Conservation (phyloP, 2,888 invertebrate genomes). For the Cheilosia vulpina region DNA sequence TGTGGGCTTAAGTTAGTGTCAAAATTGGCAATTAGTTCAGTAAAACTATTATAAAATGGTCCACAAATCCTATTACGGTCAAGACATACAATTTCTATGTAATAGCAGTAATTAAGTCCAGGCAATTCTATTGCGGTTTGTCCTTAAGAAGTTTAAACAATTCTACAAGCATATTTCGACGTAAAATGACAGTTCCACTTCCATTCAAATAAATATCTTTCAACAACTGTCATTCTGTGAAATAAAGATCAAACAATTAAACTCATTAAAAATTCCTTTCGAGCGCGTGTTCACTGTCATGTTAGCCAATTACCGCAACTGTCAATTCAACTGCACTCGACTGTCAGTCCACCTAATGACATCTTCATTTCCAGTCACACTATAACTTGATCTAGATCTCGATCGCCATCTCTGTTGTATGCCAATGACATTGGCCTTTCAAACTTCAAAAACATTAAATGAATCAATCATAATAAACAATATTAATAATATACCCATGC, state of each 20-base stretch:
- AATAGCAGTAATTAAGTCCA: too few relatives aligned
- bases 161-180: too few relatives aligned
- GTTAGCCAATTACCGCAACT: background rate
- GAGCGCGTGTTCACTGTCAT: background rate
- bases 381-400: slow-evolving; percentile 11
- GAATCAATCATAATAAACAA: slow-evolving; percentile 27
- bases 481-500: slow-evolving; percentile 16
- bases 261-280: background rate
- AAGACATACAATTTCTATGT: too few relatives aligned
- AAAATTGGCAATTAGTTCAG: too few relatives aligned
- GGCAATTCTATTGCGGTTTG: too few relatives aligned
- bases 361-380: slow-evolving; percentile 8
- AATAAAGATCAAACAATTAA: background rate
- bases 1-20: too few relatives aligned
- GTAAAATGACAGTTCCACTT: background rate
- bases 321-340: background rate
- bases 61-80: too few relatives aligned
- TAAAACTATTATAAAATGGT: too few relatives aligned
- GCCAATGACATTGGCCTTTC: slow-evolving; percentile 29
- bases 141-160: too few relatives aligned
- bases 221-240: background rate
- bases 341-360: slow-evolving; percentile 17
- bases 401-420: slow-evolving; percentile 3
- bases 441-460: slow-evolving; percentile 11
- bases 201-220: background rate